Percentiles rank a stretch among this genome's conserved stretches.
Conservation (phyloP, 2,888 invertebrate genomes). For the Cryptus armator region DNA sequence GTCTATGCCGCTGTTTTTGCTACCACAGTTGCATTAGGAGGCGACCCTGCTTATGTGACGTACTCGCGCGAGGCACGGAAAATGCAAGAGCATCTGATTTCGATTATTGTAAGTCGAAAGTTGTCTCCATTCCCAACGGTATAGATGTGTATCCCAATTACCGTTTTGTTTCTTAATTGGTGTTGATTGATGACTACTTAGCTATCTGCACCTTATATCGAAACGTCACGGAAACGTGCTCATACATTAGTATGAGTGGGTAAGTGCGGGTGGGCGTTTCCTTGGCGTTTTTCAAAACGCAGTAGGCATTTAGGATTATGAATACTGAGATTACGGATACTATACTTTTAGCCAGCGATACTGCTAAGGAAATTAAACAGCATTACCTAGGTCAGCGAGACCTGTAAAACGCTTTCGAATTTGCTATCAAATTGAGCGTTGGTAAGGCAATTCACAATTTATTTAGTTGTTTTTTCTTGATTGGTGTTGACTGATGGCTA, state of each 20-base stretch:
- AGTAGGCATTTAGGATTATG: no score
- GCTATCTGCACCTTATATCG: neutral
- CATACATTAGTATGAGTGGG: slow-evolving; percentile 3
- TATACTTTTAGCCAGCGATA: no score
- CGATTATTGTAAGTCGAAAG: slow-evolving; percentile 12
- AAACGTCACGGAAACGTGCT: neutral
- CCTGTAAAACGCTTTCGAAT: no score
- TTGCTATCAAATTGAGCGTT: no score
- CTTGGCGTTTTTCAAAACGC: neutral
- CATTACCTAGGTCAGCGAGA: no score
- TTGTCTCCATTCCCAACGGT: slow-evolving; percentile 14
- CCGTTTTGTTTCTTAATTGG: no score
- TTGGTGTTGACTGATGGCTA: no score
- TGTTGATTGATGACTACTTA: no score
- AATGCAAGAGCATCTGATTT: slow-evolving; percentile 31
- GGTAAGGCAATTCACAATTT: no score
- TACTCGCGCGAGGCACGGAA: slow-evolving; percentile 31
- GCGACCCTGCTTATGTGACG: slow-evolving; percentile 21
- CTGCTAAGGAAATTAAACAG: no score
- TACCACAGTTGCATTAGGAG: slow-evolving; percentile 51
- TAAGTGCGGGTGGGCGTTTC: slow-evolving; percentile 1
- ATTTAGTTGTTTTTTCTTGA: no score
- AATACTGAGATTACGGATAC: no score
- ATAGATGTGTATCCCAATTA: neutral
- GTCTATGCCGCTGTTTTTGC: slow-evolving; percentile 58